Evolutionary conservation across 2,113 vertebrate genomes (phyloP), one percentile per base, ranked within the genome.

Genomic region (Myocastor coypus): DNA sequence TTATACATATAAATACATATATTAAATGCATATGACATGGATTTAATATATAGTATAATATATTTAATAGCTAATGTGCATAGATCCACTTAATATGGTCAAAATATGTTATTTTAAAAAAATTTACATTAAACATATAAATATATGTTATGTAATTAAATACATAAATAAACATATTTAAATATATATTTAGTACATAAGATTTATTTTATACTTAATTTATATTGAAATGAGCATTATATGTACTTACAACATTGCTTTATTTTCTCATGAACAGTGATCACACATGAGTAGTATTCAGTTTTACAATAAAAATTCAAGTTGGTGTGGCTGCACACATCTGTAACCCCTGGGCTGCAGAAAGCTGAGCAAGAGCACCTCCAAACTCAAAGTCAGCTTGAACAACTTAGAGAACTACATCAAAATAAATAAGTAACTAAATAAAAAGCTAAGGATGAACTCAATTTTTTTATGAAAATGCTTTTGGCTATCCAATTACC

Each of bases 281-380:
- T 24, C 22, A 66, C 89, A 89, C 32, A 2, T 16, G 42, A 94
- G 42, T 14, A 42, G 40, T 82, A 19, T 55, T 64, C 4, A 77
- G 3, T 5, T 87, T 84, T 46, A 68, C 69, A 95, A 92, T 80
- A 66, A 94, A 94, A 92, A 91, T 32, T 84, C 13, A 50, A 26
- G 40, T 77, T 26, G 42, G 73, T 77, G 42, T 77, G 5, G 12
- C 30, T 26, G 26, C 24, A 17, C 9, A 40, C 11, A 17, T 13
- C 24, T 50, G 19, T 14, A 77, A 50, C 7, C 42, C 13, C 14
- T 16, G 24, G 3, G 2, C 75, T 50, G 12, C 2, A 24, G 26
- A 77, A 73, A 5, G 42, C 40, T 77, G 26, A 40, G 26, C 24
- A 46, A 30, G 26, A 77, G 22, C 46, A 77, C 30, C 12, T 16